phyloP scores from a whole-genome alignment of 2,113 vertebrate genomes.

The Muntiacus muntjak region DNA sequence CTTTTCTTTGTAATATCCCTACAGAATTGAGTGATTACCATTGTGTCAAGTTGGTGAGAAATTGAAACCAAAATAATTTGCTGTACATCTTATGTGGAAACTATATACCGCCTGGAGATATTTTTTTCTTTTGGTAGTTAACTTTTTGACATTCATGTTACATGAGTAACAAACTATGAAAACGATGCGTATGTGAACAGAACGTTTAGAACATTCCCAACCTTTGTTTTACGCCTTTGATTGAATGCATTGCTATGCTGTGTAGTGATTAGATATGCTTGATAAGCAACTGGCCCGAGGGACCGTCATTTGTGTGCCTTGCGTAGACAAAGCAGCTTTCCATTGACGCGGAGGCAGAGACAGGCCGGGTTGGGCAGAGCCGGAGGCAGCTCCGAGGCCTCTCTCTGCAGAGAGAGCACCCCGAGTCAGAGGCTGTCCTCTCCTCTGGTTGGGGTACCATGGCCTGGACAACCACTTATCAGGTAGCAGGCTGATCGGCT shows the following conservation, averaged over 20 bases:
- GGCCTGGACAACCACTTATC: not conserved
- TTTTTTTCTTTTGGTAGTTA: constrained; percentile 1
- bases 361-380: not conserved
- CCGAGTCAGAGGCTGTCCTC: not conserved
- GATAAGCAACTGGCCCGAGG: not conserved
- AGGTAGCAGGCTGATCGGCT: not conserved
- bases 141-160: not conserved
- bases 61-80: not conserved
- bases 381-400: not conserved
- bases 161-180: not conserved
- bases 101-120: not conserved
- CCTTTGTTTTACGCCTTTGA: not conserved
- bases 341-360: not conserved
- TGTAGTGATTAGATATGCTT: not conserved
- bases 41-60: not conserved
- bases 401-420: not conserved
- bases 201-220: not conserved
- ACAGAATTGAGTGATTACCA: not conserved
- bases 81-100: not conserved
- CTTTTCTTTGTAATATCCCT: not conserved
- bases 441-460: not conserved
- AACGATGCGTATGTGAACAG: not conserved
- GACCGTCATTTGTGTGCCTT: not conserved
- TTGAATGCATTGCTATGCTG: not conserved
- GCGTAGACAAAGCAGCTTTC: not conserved